phyloP scores from a whole-genome alignment of 2,113 vertebrate genomes.

The Isichthys henryi region DNA sequence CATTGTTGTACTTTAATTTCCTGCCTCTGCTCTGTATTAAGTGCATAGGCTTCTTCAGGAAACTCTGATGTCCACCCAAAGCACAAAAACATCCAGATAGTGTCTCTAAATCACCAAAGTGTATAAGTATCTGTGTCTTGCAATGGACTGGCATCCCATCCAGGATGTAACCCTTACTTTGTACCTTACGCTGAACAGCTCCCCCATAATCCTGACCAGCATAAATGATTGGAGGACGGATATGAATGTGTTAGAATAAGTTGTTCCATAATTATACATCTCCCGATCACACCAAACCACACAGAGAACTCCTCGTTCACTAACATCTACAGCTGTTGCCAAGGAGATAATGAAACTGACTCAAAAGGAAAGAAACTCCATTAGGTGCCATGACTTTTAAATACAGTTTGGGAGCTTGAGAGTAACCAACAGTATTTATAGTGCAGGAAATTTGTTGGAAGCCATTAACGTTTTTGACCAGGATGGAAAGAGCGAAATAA shows the following conservation, averaged over 20 bases:
- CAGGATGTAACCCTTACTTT: neutral
- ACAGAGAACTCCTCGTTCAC: neutral
- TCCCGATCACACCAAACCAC: neutral
- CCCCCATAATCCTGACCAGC: neutral
- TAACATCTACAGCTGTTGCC: neutral
- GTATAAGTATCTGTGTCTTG: neutral
- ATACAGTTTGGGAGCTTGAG: neutral
- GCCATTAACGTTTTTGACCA: neutral
- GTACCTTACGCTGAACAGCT: neutral
- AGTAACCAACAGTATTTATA: neutral
- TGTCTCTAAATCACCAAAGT: neutral
- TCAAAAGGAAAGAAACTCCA: neutral
- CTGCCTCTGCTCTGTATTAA: neutral
- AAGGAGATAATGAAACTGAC: neutral
- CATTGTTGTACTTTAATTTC: neutral
- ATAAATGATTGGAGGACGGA: neutral
- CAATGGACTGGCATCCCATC: neutral
- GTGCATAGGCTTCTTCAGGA: neutral
- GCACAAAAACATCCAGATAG: neutral
- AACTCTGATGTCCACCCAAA: neutral
- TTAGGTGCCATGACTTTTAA: neutral
- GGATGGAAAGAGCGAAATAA: neutral
- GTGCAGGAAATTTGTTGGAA: neutral
- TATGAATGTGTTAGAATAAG: neutral
- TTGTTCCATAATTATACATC: neutral